These are phyloP conservation scores for Ceyx margarethae DNA, from an alignment of 2,113 vertebrate genomes.

Conservation along the genomic window DNA sequence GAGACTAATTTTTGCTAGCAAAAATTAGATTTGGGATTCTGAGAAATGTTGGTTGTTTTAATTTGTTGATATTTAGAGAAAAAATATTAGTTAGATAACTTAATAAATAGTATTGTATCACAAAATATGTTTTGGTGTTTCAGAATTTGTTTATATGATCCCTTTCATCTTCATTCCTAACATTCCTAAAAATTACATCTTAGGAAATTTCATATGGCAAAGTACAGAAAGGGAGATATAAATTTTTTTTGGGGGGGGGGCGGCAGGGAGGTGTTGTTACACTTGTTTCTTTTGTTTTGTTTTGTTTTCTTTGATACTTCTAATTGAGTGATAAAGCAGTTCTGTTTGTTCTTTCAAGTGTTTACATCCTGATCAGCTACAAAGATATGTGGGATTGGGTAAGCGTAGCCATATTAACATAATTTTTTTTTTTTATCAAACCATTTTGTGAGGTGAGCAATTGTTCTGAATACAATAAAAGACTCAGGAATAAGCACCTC, in stretches of 20 bases:
- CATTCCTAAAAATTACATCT: not conserved
- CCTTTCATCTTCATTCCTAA: not conserved
- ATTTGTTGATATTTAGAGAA: not conserved
- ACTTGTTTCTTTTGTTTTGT: not conserved
- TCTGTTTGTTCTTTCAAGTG: too few relatives aligned
- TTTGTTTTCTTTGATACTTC: not conserved
- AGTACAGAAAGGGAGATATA: not conserved
- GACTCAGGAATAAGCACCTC: too few relatives aligned
- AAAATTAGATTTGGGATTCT: not conserved
- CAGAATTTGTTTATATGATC: not conserved
- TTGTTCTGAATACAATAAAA: too few relatives aligned
- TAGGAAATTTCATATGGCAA: not conserved
- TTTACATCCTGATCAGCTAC: too few relatives aligned
- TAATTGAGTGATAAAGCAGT: too few relatives aligned
- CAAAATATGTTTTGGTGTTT: not conserved
- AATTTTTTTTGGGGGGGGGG: not conserved
- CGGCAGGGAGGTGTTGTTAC: too few relatives aligned
- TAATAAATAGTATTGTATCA: not conserved
- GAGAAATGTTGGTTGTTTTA: not conserved
- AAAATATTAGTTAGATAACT: not conserved
- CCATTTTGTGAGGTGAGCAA: too few relatives aligned
- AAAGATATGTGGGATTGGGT: too few relatives aligned
- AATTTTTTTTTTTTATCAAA: too few relatives aligned
- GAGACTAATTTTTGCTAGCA: not conserved
- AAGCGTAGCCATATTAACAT: too few relatives aligned